phyloP scores from a whole-genome alignment of 2,888 invertebrate genomes.

The Spodoptera picta region DNA sequence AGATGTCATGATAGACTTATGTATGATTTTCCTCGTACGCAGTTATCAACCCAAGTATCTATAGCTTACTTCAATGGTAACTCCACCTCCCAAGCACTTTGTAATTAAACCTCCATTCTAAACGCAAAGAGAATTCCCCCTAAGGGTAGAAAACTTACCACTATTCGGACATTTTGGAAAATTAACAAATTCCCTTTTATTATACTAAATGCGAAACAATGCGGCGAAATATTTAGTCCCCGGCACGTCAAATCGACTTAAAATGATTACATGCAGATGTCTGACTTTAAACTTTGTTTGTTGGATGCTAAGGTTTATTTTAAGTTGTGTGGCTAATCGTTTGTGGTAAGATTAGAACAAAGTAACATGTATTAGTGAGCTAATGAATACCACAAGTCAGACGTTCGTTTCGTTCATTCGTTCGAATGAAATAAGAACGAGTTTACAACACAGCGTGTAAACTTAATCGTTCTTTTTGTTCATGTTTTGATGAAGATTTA shows the following conservation, averaged over 20 bases:
- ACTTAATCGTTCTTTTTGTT: conserved; percentile 51
- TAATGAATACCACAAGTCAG: conserved; percentile 85
- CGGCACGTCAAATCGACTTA: conserved; percentile 77
- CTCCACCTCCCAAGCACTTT: too few relatives aligned
- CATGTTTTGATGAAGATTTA: conserved; percentile 30
- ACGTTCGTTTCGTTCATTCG: conserved; percentile 59
- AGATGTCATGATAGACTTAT: too few relatives aligned
- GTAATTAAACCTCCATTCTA: conserved; percentile 44
- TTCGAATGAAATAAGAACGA: conserved; percentile 67
- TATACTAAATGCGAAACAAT: conserved; percentile 77
- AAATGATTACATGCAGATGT: conserved; percentile 58
- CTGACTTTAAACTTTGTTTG: conserved; percentile 53
- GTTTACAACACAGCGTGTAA: conserved; percentile 35
- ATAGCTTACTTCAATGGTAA: background rate
- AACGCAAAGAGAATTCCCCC: conserved; percentile 49
- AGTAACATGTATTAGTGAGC: conserved; percentile 84
- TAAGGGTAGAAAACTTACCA: conserved; percentile 62
- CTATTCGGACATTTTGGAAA: conserved; percentile 69
- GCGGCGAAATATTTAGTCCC: conserved; percentile 75
- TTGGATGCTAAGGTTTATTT: conserved; percentile 54
- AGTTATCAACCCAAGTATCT: background rate
- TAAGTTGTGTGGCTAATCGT: conserved; percentile 49
- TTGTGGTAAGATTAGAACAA: conserved; percentile 82
- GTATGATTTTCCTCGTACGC: too few relatives aligned
- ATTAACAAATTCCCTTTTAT: conserved; percentile 79